phyloP scores from a whole-genome alignment of 2,888 invertebrate species.

The Neoitamus cyanurus region DNA sequence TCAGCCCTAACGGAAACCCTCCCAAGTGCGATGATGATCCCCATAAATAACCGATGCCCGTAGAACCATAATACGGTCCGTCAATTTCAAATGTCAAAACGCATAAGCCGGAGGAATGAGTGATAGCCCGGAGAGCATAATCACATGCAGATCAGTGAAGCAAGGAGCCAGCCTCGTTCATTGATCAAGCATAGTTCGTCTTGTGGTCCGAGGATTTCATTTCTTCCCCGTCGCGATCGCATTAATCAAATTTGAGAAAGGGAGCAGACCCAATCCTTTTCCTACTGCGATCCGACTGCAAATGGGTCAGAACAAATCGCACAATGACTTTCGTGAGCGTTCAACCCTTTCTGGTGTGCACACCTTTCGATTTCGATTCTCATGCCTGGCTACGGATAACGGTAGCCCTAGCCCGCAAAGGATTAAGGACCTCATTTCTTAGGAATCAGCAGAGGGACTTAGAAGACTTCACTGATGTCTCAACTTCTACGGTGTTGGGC shows the following conservation, averaged over 20 bases:
- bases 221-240: slow-evolving; percentile 47
- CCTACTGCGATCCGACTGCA: slow-evolving; percentile 29
- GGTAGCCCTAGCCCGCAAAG: not conserved
- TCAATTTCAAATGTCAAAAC: slow-evolving; percentile 33
- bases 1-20: slow-evolving; percentile 13
- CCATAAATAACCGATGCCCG: not conserved
- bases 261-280: slow-evolving; percentile 6
- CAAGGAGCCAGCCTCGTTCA: slow-evolving; percentile 13
- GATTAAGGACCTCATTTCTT: not conserved
- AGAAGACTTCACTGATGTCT: not conserved
- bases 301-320: slow-evolving; percentile 46
- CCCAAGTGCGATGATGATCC: not conserved
- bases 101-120: slow-evolving; percentile 31
- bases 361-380: slow-evolving; percentile 13
- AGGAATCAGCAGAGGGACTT: not conserved
- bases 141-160: slow-evolving; percentile 41
- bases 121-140: slow-evolving; percentile 21
- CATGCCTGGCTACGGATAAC: not conserved
- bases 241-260: slow-evolving; percentile 47
- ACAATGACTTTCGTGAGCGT: slow-evolving; percentile 16
- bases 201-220: slow-evolving; percentile 42
- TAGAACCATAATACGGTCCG: slow-evolving; percentile 4
- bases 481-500: not conserved
- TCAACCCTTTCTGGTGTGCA: not conserved
- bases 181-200: slow-evolving; percentile 29